These are phyloP conservation scores for Pachycephus smyrnensis DNA, from an alignment of 2,888 invertebrate species.

Conservation along the genomic window DNA sequence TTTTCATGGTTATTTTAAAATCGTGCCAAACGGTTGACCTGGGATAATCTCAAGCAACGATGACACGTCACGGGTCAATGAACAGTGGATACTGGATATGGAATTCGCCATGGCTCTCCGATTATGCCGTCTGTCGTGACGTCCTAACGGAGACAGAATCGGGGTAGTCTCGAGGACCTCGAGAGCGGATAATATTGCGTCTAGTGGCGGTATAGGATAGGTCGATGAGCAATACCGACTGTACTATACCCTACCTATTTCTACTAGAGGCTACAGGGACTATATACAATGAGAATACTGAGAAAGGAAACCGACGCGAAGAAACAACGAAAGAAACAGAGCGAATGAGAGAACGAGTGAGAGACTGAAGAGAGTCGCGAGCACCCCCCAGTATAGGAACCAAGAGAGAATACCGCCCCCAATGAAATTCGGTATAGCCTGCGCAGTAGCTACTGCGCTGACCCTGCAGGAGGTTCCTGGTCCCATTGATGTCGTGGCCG, in stretches of 20 bases:
- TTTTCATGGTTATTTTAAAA: neutral
- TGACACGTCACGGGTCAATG: neutral
- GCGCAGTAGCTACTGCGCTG: conserved; percentile 40
- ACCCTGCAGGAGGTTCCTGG: neutral
- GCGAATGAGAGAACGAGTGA: conserved; percentile 16
- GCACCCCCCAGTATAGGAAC: neutral
- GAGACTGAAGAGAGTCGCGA: conserved; percentile 24
- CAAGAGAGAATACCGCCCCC: conserved; percentile 23
- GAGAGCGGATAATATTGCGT: neutral
- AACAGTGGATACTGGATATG: neutral
- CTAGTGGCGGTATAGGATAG: neutral
- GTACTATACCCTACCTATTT: neutral
- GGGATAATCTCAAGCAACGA: neutral
- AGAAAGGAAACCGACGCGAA: neutral
- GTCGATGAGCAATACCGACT: neutral
- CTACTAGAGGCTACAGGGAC: neutral
- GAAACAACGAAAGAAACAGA: conserved; percentile 18
- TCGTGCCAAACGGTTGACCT: neutral
- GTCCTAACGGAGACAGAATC: neutral
- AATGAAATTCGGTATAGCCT: conserved; percentile 43
- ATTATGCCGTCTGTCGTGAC: neutral
- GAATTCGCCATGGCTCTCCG: neutral
- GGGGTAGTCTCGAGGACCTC: neutral
- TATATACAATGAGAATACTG: neutral
- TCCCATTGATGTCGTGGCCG: neutral